phyloP scores from a whole-genome alignment of 2,888 invertebrate genomes.

The Zonitis immaculata region DNA sequence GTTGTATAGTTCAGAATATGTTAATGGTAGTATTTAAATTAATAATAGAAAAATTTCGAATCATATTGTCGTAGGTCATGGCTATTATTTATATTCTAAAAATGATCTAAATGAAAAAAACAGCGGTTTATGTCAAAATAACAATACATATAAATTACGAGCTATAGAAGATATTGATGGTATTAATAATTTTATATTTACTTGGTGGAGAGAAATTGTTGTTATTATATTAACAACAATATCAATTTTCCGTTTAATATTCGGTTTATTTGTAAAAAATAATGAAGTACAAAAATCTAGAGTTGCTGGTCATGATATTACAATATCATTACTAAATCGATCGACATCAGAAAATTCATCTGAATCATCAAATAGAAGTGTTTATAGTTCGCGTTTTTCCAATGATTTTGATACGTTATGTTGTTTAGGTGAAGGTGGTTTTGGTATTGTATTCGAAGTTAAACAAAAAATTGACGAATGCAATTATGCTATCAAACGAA shows the following conservation, averaged over 20 bases:
- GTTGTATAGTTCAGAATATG: slow-evolving; percentile 66
- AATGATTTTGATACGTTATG: slow-evolving; percentile 79
- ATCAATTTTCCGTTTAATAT: slow-evolving; percentile 62
- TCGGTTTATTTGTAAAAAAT: slow-evolving; percentile 8
- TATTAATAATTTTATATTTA: slow-evolving; percentile 21
- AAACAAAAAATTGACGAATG: slow-evolving; percentile 91
- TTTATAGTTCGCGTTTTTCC: slow-evolving; percentile 64
- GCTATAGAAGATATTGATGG: not conserved
- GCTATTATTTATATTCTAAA: slow-evolving; percentile 70
- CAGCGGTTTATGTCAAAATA: slow-evolving; percentile 29
- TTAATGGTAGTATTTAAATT: slow-evolving; percentile 55
- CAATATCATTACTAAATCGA: slow-evolving; percentile 20
- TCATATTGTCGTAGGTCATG: slow-evolving; percentile 55
- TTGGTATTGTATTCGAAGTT: slow-evolving; percentile 95
- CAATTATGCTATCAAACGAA: slow-evolving; percentile 92
- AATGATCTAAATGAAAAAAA: slow-evolving; percentile 32
- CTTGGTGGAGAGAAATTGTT: slow-evolving; percentile 67
- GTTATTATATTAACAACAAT: slow-evolving; percentile 72
- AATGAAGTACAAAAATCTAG: slow-evolving; percentile 25
- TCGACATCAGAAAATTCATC: slow-evolving; percentile 30
- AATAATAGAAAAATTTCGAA: not conserved
- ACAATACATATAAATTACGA: slow-evolving; percentile 21
- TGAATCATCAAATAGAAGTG: slow-evolving; percentile 8
- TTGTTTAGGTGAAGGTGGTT: slow-evolving; percentile 86
- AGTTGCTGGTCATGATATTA: slow-evolving; percentile 30